Conservation (phyloP, 2,113 vertebrate species). For the Mormyrus lacerda region DNA sequence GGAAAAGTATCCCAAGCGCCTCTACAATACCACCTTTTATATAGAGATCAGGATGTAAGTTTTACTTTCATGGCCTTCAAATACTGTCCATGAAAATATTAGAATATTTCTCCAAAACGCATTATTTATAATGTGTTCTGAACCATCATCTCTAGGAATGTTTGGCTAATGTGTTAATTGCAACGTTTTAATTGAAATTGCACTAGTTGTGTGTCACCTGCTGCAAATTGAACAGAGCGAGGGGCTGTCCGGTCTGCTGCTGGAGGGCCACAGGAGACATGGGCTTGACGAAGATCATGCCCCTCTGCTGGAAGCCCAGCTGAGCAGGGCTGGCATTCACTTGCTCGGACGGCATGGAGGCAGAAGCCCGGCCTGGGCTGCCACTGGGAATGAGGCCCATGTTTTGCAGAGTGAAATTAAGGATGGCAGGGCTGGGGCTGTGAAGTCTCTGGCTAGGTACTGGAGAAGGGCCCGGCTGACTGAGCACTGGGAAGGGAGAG, state of each 20-base stretch:
- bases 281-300: constrained; percentile 61
- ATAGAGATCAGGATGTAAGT: background rate
- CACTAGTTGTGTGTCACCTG: constrained; percentile 50
- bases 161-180: background rate
- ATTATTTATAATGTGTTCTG: background rate
- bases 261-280: constrained; percentile 36
- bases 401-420: constrained; percentile 89
- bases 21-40: background rate
- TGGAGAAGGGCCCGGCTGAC: constrained; percentile 45
- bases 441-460: constrained; percentile 48
- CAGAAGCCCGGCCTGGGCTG: constrained; percentile 47
- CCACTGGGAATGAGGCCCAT: constrained; percentile 70
- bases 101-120: background rate
- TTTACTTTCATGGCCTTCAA: background rate
- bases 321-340: constrained; percentile 39
- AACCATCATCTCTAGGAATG: background rate
- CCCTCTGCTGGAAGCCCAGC: constrained; percentile 53
- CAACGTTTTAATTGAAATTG: background rate
- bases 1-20: background rate
- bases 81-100: background rate
- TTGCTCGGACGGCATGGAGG: constrained; percentile 46
- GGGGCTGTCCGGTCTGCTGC: constrained; percentile 44
- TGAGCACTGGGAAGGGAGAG: constrained; percentile 45
- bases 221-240: constrained; percentile 53
- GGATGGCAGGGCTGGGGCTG: constrained; percentile 72